Percentiles rank a stretch among this genome's conserved stretches.
Evolutionary conservation across 2,888 invertebrate species (phyloP).

Genomic region (Erebia palarica): DNA sequence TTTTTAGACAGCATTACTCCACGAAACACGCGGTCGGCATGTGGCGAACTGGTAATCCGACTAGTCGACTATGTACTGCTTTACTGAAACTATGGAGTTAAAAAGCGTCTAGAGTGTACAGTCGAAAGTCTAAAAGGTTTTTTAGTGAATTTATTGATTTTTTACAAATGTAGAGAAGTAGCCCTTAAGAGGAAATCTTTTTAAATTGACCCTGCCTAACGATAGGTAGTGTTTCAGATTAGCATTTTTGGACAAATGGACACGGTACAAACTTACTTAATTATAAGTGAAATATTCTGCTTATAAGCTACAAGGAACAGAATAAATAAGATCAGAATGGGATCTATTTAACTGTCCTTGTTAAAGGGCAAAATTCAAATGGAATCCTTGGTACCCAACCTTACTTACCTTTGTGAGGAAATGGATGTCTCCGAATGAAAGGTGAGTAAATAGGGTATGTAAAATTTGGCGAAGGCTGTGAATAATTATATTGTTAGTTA

Average conservation of each 20-base stretch:
- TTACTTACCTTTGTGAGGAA: conserved; percentile 21
- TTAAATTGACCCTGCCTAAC: not conserved
- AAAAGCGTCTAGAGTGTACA: too few relatives aligned
- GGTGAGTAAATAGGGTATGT: conserved; percentile 15
- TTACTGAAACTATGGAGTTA: too few relatives aligned
- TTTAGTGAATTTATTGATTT: too few relatives aligned
- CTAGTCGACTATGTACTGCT: too few relatives aligned
- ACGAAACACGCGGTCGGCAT: too few relatives aligned
- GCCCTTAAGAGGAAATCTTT: too few relatives aligned
- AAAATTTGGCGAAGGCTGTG: conserved; percentile 4
- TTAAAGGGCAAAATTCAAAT: conserved; percentile 27
- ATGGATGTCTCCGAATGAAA: conserved; percentile 14
- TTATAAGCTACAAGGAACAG: not conserved
- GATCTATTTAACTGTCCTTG: conserved; percentile 27
- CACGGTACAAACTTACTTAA: not conserved
- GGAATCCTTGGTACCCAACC: conserved; percentile 12
- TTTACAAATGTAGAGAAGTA: too few relatives aligned
- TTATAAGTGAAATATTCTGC: not conserved
- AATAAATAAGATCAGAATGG: conserved; percentile 19
- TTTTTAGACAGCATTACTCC: too few relatives aligned
- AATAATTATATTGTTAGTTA: conserved; percentile 10
- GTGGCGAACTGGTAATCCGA: too few relatives aligned
- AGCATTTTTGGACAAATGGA: not conserved
- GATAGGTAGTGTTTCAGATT: not conserved
- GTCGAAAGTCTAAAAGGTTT: too few relatives aligned